Conservation (phyloP, 1,140 invertebrate genomes). For the Drosophila virilis region DNA sequence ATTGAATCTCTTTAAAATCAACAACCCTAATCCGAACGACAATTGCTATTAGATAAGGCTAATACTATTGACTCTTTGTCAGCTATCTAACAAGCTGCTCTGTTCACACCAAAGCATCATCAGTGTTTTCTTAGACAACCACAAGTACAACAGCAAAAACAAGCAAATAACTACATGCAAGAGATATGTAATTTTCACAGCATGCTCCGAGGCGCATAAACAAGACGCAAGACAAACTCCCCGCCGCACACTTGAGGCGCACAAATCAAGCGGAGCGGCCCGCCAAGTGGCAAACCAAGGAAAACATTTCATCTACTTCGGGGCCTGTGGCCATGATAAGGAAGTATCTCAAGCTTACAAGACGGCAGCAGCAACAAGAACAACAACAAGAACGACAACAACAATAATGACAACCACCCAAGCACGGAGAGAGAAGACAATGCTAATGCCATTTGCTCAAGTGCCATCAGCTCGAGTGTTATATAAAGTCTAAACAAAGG, state of each 20-base stretch:
- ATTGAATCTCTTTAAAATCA: background rate
- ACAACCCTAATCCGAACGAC: background rate
- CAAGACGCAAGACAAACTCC: slow-evolving; percentile 15
- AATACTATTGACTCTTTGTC: slow-evolving; percentile 1
- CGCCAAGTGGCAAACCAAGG: slow-evolving; percentile 40
- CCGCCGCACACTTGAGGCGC: slow-evolving; percentile 19
- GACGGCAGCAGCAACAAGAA: slow-evolving; percentile 5
- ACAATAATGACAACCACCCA: slow-evolving; percentile 16
- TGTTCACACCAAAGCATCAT: background rate
- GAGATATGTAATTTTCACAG: slow-evolving; percentile 39
- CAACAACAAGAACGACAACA: slow-evolving; percentile 9
- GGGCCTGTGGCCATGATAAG: slow-evolving; percentile 51
- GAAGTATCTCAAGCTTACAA: slow-evolving; percentile 51
- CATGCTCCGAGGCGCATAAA: slow-evolving; percentile 31
- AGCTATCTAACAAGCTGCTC: background rate
- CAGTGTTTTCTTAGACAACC: slow-evolving; percentile 20
- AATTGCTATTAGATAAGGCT: background rate
- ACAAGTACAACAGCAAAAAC: slow-evolving; percentile 1
- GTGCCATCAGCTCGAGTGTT: slow-evolving; percentile 68
- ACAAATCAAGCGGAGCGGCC: slow-evolving; percentile 65
- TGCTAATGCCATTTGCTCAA: slow-evolving; percentile 73
- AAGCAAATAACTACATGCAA: slow-evolving; percentile 15
- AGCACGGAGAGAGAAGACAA: slow-evolving; percentile 46
- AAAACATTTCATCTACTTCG: slow-evolving; percentile 44
- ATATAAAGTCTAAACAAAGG: slow-evolving; percentile 78